These are phyloP conservation scores for Epsilonema sp. DNA, from an alignment of 2,888 invertebrate species.

Conservation along the genomic window DNA sequence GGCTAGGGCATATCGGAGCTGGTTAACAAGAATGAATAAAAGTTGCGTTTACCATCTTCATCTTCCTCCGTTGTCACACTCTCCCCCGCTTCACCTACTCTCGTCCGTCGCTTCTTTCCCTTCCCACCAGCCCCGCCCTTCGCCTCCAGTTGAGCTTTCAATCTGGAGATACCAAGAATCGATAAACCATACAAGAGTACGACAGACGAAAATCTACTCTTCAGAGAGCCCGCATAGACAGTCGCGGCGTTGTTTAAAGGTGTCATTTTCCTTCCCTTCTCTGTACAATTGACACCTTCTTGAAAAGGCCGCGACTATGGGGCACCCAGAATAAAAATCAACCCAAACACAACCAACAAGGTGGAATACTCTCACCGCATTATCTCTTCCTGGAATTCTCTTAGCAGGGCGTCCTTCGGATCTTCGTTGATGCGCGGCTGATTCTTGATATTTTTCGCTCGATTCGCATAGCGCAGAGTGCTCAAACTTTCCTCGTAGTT, in stretches of 20 bases:
- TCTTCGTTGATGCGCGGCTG: conserved; percentile 96
- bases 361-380: conserved; percentile 39
- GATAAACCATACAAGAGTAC: no score
- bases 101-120: conserved; percentile 6
- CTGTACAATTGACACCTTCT: no score
- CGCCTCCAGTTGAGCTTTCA: conserved; percentile 29
- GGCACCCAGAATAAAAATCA: neutral
- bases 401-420: conserved; percentile 84
- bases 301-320: neutral
- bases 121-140: conserved; percentile 21
- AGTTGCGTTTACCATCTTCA: no score
- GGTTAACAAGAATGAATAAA: no score
- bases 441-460: conserved; percentile 96
- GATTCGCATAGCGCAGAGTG: conserved; percentile 53
- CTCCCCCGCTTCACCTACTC: conserved; percentile 6
- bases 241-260: no score
- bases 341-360: neutral
- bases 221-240: no score
- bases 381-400: conserved; percentile 88
- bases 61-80: neutral
- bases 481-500: conserved; percentile 94
- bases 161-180: no score
- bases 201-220: no score
- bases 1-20: no score
- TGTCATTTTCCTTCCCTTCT: no score